These are phyloP conservation scores for Microctonus brassicae DNA, from an alignment of 2,888 invertebrate genomes.

Conservation along the genomic window DNA sequence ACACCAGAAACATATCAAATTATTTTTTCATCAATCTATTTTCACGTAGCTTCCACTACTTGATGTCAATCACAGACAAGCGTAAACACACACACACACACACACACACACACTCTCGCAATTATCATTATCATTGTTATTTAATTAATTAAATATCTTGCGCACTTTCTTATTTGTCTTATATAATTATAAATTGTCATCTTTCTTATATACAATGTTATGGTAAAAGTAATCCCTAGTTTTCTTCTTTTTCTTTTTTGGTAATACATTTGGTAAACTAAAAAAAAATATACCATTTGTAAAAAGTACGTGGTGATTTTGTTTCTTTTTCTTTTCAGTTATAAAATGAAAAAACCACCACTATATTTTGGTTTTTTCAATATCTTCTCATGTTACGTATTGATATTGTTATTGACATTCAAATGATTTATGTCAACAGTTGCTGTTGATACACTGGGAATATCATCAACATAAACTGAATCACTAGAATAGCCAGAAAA, in stretches of 20 bases:
- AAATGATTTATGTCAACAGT: not conserved
- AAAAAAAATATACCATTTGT: not conserved
- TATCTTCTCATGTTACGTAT: not conserved
- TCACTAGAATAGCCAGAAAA: slow-evolving; percentile 52
- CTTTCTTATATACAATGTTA: not conserved
- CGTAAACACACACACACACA: not conserved
- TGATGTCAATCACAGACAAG: not conserved
- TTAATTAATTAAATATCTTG: not conserved
- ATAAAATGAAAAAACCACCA: not conserved
- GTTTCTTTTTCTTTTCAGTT: not conserved
- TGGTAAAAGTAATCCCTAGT: not conserved
- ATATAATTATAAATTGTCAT: not conserved
- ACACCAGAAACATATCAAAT: not conserved
- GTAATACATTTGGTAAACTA: not conserved
- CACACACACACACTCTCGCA: not conserved
- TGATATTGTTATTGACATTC: not conserved
- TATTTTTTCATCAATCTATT: not conserved
- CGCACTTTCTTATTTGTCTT: not conserved
- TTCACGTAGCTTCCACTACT: not conserved
- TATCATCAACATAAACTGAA: slow-evolving; percentile 13
- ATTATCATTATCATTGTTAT: not conserved
- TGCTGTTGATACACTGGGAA: slow-evolving; percentile 3
- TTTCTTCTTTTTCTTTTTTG: not conserved
- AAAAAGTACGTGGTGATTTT: not conserved
- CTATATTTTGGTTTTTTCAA: not conserved